phyloP scores from a whole-genome alignment of 2,888 invertebrate species.

The Diloba caeruleocephala region DNA sequence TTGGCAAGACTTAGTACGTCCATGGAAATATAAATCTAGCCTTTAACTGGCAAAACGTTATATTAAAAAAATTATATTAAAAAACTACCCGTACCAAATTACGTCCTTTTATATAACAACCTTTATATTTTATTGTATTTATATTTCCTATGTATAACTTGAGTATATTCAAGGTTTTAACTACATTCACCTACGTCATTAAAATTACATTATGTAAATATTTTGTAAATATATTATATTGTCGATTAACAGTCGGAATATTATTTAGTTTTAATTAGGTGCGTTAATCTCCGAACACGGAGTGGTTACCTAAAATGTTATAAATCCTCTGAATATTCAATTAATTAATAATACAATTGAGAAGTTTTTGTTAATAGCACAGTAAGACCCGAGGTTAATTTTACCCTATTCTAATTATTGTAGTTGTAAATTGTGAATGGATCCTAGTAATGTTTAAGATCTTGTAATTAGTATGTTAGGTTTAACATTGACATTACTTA shows the following conservation, averaged over 20 bases:
- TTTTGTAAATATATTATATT: slow-evolving; percentile 58
- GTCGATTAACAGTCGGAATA: slow-evolving; percentile 31
- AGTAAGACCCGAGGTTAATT: slow-evolving; percentile 64
- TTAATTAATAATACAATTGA: slow-evolving; percentile 42
- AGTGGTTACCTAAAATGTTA: slow-evolving; percentile 53
- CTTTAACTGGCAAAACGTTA: too few relatives aligned
- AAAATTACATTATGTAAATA: slow-evolving; percentile 53
- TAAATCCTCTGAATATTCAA: slow-evolving; percentile 46
- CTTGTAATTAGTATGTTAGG: slow-evolving; percentile 69
- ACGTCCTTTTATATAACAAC: slow-evolving; percentile 41
- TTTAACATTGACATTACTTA: slow-evolving; percentile 60
- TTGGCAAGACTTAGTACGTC: slow-evolving; percentile 35
- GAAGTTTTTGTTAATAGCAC: slow-evolving; percentile 54
- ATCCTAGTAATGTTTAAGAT: slow-evolving; percentile 83
- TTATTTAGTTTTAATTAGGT: slow-evolving; percentile 51
- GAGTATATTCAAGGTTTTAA: slow-evolving; percentile 32
- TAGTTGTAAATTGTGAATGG: slow-evolving; percentile 81
- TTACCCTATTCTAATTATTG: slow-evolving; percentile 48
- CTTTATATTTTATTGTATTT: slow-evolving; percentile 22
- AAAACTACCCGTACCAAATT: slow-evolving; percentile 46
- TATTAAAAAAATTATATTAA: too few relatives aligned
- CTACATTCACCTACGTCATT: slow-evolving; percentile 31
- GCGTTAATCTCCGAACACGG: slow-evolving; percentile 35
- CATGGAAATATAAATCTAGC: slow-evolving; percentile 32
- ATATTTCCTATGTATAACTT: slow-evolving; percentile 20